Evolutionary conservation across 2,797 vertebrate genomes (phyloP), one percentile per base, ranked within the genome.

Genomic region (Monodelphis domestica): DNA sequence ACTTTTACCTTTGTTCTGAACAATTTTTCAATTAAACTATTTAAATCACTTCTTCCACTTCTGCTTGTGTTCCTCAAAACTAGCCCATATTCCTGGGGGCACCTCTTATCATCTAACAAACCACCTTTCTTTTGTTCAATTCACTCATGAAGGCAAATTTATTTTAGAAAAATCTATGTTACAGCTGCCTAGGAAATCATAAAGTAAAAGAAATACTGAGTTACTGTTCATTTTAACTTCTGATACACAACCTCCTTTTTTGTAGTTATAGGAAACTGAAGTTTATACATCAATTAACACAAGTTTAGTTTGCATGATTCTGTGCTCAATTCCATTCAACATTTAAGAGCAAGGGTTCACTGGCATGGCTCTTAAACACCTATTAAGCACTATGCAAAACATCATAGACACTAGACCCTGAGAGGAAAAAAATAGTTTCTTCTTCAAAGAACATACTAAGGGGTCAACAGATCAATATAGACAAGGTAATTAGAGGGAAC

Each of bases 11-110:
- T 53, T 14, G 11, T 38, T 57, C 84, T 11, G 54, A 56, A 94
- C 33, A 12, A 21, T 24, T 84, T 88, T 88, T 89, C 14, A n/a
- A 6, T 89, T 21, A 30, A 4, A 38, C 38, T 45, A 53, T 30
- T 4, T 2, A 54, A 28, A 0, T 2, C 24, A 12, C 54, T 88
- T 0, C 57, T 15, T 30, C 21, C 9, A 0, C 21, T 3, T 17
- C 14, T 2, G 5, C 7, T 5, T 6, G 17, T 4, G 24, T 51
- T 38, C 56, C 87, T 15, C 52, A 30, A 63, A 4, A 30, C 50
- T 57, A 89, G 54, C 54, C 54, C 45, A 4, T 0, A 24, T 30
- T 56, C 56, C 56, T 29, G 26, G 28, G 6, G 50, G 2, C 28
- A 50, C 26, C 30, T 4, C 14, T 33, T 50, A 28, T 2, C 6